Conservation (phyloP, 2,797 vertebrate species). For the Liparis tanakae region DNA sequence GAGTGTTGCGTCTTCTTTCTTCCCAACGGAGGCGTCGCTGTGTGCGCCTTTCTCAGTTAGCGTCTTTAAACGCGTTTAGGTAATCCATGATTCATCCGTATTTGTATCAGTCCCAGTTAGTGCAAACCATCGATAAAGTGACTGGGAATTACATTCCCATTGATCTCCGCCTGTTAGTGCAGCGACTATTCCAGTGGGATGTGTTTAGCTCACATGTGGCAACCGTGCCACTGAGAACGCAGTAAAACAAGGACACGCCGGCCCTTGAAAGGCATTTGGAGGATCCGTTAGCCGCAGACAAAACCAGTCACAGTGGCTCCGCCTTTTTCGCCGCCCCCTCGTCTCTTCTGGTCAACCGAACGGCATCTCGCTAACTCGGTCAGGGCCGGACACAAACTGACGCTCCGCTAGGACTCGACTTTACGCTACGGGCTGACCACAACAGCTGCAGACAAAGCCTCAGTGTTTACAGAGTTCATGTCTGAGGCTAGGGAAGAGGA, state of each 20-base stretch:
- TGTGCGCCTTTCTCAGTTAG: not conserved
- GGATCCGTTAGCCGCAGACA: slow-evolving; percentile 54
- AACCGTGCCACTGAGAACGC: slow-evolving; percentile 23
- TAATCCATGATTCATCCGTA: not conserved
- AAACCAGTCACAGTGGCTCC: slow-evolving; percentile 38
- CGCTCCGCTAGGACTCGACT: slow-evolving; percentile 29
- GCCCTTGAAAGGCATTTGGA: slow-evolving; percentile 36
- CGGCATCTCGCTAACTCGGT: slow-evolving; percentile 26
- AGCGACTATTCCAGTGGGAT: slow-evolving; percentile 27
- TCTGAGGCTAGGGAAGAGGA: slow-evolving; percentile 43
- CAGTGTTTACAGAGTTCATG: slow-evolving; percentile 58
- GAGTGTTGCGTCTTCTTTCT: not conserved
- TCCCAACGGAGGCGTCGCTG: not conserved
- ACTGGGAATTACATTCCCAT: slow-evolving; percentile 3
- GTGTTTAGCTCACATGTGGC: slow-evolving; percentile 34
- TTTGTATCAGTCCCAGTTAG: not conserved
- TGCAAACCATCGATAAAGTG: not conserved
- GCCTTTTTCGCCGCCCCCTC: slow-evolving; percentile 30
- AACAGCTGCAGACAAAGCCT: slow-evolving; percentile 69
- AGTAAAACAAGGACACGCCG: slow-evolving; percentile 40
- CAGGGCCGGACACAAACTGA: slow-evolving; percentile 26
- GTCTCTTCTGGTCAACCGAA: slow-evolving; percentile 51
- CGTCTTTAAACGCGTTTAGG: not conserved
- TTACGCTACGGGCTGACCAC: slow-evolving; percentile 48
- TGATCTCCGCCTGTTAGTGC: slow-evolving; percentile 17